Base-by-base conservation (phyloP, 2,888 invertebrate genomes). In the Diogma glabrata region DNA sequence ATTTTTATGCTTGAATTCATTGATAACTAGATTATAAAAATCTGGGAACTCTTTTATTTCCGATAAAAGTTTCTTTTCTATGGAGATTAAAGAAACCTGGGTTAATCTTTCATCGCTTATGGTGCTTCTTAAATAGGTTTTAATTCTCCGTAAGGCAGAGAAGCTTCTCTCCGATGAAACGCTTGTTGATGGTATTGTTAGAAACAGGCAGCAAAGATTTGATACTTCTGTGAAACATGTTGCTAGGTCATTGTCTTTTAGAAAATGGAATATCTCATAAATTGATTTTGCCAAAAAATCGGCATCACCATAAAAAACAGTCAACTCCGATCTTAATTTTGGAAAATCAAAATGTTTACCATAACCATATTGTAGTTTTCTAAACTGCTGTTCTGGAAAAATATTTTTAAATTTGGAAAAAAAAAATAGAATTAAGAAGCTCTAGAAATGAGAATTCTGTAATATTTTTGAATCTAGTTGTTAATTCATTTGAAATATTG, bases 1-100 rank as follows among this genome's bases (percentile, higher is more conserved):
- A 33, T 33, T 33, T 33, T 33, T 33, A 14, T 33, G 33, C 33
- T 33, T 33, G 33, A 33, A 33, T 33, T 33, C 33, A 33, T 33
- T 33, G 14, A 33, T 33, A 33, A 33, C 33, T 33, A 33, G 14
- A 33, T 33, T 33, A 33, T 33, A 33, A 33, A 33, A 33, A 14
- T 33, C 33, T 33, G 33, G 33, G 4, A 10, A 33, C 33, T 14
- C 33, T 33, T 33, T 33, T 10, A 33, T 33, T 33, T 33, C 33
- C 12, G 33, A 4, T 33, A 33, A 10, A 14, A 33, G 33, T 33
- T 33, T 7, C 33, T 33, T 33, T 33, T 33, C 10, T 4, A 33
- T 33, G 33, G 33, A 33, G 14, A 33, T 33, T 33, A 33, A 33
- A 33, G 33, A 33, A 10, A 33, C 33, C n/a, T 14, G 14, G 4